phyloP scores from a whole-genome alignment of 30 jellyfish, hydroid and myxozoan species.

The Turritopsis rubra region DNA sequence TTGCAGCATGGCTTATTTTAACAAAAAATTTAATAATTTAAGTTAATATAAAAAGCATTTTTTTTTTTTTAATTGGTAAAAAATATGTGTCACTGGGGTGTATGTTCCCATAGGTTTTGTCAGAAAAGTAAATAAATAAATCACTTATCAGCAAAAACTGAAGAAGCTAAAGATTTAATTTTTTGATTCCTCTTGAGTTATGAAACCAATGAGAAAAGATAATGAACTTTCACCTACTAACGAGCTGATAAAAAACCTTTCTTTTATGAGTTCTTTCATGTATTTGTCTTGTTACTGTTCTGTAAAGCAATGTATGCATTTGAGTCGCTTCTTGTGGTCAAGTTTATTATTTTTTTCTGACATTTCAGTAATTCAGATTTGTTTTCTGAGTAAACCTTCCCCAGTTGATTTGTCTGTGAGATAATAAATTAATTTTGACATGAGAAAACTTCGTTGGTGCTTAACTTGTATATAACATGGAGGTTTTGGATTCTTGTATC shows the following conservation, averaged over 20 bases:
- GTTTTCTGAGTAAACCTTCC: not conserved
- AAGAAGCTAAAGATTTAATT: not conserved
- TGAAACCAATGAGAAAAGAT: not conserved
- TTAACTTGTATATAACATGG: not conserved
- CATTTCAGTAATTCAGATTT: not conserved
- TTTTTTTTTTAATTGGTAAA: no score
- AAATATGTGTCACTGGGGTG: no score
- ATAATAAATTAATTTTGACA: not conserved
- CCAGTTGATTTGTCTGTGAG: not conserved
- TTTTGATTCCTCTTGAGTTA: not conserved
- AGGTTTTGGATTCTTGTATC: not conserved
- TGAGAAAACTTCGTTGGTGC: not conserved
- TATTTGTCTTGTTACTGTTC: not conserved
- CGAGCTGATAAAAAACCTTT: not conserved
- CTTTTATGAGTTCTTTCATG: not conserved
- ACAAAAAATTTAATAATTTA: no score
- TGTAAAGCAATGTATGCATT: not conserved
- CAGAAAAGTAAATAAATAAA: not conserved
- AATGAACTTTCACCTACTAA: not conserved
- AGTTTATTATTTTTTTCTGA: not conserved
- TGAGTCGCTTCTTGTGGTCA: not conserved
- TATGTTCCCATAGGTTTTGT: not conserved
- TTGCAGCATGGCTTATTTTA: no score
- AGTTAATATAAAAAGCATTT: not conserved
- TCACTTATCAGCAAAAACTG: not conserved